These are phyloP conservation scores for Dendrolimus houi DNA, from an alignment of 2,888 invertebrate genomes.

Conservation along the genomic window DNA sequence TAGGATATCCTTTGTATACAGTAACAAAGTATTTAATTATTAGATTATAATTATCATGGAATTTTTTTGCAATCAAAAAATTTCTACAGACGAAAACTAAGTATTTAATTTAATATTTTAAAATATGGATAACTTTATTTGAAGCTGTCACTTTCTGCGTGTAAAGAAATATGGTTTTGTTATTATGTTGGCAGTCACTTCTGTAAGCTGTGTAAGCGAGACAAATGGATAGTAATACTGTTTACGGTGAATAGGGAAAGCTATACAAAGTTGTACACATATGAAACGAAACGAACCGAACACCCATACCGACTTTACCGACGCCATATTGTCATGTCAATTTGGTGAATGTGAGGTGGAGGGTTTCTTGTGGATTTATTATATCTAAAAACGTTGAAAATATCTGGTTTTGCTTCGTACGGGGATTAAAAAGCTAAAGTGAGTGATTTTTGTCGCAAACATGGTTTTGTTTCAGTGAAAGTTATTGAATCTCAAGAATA, in stretches of 20 bases:
- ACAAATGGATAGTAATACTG: constrained; percentile 6
- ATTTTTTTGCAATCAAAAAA: too few species aligned
- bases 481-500: constrained; percentile 5
- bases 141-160: constrained; percentile 6
- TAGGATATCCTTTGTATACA: too few species aligned
- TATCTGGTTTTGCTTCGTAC: constrained; percentile 26
- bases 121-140: too few species aligned
- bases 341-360: constrained; percentile 45
- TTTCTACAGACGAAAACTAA: too few species aligned
- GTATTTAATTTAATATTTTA: too few species aligned
- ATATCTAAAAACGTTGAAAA: constrained; percentile 29
- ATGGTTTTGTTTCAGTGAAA: constrained; percentile 2
- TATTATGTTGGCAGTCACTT: constrained; percentile 18
- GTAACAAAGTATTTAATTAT: too few species aligned
- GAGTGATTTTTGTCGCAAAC: constrained; percentile 15
- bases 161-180: constrained; percentile 15
- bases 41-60: too few species aligned
- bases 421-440: constrained; percentile 43
- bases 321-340: constrained; percentile 71
- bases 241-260: constrained; percentile 13
- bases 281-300: constrained; percentile 29
- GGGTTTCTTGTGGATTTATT: constrained; percentile 35
- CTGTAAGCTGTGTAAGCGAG: constrained; percentile 17
- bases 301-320: constrained; percentile 22
- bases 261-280: constrained; percentile 19